A percentile compares a stretch with the other conserved stretches of the same genome.
These are phyloP conservation scores for Oenanthe melanoleuca DNA, from an alignment of 2,113 vertebrate genomes.

Conservation along the genomic window DNA sequence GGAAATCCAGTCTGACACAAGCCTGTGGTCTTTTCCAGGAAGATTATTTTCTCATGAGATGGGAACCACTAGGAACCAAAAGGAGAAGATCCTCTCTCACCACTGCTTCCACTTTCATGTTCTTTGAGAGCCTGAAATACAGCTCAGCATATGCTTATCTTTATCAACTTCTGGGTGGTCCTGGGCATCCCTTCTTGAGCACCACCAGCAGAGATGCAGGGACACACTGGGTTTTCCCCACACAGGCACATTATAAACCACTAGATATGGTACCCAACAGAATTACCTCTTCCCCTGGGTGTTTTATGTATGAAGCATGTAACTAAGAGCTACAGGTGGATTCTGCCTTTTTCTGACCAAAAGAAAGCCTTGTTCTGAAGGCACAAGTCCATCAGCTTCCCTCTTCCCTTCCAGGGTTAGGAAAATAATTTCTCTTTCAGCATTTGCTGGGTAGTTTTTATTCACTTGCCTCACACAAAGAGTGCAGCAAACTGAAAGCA, in stretches of 20 bases:
- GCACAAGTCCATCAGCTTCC: neutral
- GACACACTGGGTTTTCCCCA: neutral
- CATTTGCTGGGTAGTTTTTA: slow-evolving; percentile 38
- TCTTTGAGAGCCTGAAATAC: neutral
- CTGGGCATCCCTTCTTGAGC: neutral
- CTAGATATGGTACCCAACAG: neutral
- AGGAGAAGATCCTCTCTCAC: neutral
- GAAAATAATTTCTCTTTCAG: slow-evolving; percentile 36
- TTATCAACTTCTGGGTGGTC: neutral
- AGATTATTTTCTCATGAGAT: neutral
- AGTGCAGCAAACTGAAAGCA: slow-evolving; percentile 52
- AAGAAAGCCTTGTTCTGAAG: neutral
- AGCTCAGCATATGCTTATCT: neutral
- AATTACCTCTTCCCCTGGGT: neutral
- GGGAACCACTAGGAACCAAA: neutral
- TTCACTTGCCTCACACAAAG: slow-evolving; percentile 49
- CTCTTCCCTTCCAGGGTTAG: neutral
- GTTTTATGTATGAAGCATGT: neutral
- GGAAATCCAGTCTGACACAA: neutral
- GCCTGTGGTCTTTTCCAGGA: neutral
- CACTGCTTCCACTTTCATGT: neutral
- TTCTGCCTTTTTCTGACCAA: neutral
- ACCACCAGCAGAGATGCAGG: neutral
- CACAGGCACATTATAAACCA: neutral
- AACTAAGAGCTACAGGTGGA: neutral